A percentile compares a stretch with the other conserved stretches of the same genome.
phyloP scores from a whole-genome alignment of 2,113 vertebrate species.

The Psammodynastes pulverulentus region DNA sequence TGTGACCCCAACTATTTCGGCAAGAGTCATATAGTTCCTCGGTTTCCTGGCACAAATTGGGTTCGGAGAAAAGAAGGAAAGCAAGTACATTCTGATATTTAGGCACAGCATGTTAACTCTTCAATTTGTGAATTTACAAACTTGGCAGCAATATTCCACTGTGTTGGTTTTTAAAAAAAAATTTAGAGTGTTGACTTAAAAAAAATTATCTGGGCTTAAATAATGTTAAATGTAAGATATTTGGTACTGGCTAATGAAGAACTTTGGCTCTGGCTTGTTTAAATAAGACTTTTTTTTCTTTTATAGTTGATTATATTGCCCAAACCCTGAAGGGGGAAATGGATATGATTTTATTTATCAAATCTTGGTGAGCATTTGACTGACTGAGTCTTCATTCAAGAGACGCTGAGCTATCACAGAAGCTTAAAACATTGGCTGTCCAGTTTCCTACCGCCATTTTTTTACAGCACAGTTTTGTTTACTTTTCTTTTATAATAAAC shows the following conservation, averaged over 20 bases:
- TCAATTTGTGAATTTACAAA: background rate
- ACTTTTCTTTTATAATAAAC: background rate
- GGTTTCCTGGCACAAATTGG: background rate
- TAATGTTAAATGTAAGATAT: background rate
- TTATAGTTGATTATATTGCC: fast-evolving
- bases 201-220: fast-evolving
- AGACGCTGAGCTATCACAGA: background rate
- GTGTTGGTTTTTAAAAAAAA: background rate
- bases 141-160: background rate
- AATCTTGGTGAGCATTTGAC: background rate
- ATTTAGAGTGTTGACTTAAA: background rate
- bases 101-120: background rate
- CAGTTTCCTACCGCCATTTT: background rate
- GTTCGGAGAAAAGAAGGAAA: background rate
- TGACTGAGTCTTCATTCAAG: background rate
- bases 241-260: background rate
- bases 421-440: background rate
- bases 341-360: background rate
- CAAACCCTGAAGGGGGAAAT: background rate
- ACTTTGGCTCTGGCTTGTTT: no score
- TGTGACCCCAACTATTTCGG: background rate
- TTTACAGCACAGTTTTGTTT: background rate
- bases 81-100: background rate
- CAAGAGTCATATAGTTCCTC: background rate
- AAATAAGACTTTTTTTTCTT: fast-evolving